Evolutionary conservation across 1,140 invertebrate species (phyloP).

Genomic region (Pentalonia nigronervosa): DNA sequence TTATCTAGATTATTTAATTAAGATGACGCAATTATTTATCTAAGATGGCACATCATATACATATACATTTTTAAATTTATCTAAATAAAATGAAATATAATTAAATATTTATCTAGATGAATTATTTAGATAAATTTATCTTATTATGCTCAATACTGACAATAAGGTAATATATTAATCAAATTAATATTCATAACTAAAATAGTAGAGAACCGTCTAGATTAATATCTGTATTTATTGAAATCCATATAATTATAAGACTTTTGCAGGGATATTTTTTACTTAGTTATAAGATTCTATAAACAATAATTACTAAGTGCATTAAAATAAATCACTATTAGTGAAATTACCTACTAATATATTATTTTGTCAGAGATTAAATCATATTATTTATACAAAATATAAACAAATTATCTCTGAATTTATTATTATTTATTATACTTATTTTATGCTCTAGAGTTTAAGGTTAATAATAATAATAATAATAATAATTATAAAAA

Average conservation of each 20-base stretch:
- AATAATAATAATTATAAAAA: neutral
- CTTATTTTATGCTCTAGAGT: neutral
- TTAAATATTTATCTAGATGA: too few species aligned
- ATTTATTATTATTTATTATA: neutral
- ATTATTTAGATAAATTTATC: too few species aligned
- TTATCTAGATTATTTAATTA: too few species aligned
- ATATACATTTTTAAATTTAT: too few species aligned
- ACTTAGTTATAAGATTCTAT: neutral
- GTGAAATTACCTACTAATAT: neutral
- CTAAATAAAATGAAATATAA: too few species aligned
- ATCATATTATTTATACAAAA: neutral
- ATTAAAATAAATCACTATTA: constrained; percentile 2
- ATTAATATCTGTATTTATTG: neutral
- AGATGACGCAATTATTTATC: too few species aligned
- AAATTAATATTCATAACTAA: too few species aligned
- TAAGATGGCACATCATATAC: too few species aligned
- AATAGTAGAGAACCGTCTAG: neutral
- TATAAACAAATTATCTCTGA: neutral
- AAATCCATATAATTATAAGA: neutral
- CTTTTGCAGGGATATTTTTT: neutral
- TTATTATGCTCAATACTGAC: too few species aligned
- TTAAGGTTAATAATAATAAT: neutral
- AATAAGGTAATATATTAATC: too few species aligned
- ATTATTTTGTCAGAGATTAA: neutral
- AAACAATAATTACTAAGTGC: neutral